phyloP scores from a whole-genome alignment of 2,888 invertebrate species.

The Caenorhabditis angaria region DNA sequence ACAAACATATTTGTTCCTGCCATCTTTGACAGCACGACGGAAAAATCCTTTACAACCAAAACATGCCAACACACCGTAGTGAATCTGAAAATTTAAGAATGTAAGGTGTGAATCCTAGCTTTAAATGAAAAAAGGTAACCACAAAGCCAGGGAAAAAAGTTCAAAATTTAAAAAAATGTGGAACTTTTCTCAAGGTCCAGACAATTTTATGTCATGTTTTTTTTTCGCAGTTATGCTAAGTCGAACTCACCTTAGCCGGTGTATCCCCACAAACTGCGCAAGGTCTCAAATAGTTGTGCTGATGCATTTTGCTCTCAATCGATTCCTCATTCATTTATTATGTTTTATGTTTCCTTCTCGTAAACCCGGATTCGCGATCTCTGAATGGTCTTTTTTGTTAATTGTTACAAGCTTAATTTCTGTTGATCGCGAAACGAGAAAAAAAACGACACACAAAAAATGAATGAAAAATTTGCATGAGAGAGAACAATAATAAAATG shows the following conservation, averaged over 20 bases:
- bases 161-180: no score
- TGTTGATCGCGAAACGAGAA: background rate
- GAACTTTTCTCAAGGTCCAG: no score
- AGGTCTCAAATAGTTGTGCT: conserved; percentile 13
- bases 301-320: conserved; percentile 20
- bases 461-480: background rate
- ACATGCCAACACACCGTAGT: conserved; percentile 66
- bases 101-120: no score
- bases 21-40: conserved; percentile 67
- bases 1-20: conserved; percentile 68
- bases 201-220: no score
- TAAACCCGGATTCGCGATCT: background rate
- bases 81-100: conserved; percentile 38
- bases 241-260: conserved; percentile 58
- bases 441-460: background rate
- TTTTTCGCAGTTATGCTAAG: background rate
- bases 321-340: no score
- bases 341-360: no score
- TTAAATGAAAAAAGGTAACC: no score
- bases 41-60: conserved; percentile 69
- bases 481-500: no score
- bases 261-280: conserved; percentile 68
- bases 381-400: background rate
- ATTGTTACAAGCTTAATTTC: background rate
- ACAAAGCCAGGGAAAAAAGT: no score